Evolutionary conservation across 2,888 invertebrate species (phyloP), one percentile per base, ranked within the genome.

Genomic region (Caenorhabditis sp.): DNA sequence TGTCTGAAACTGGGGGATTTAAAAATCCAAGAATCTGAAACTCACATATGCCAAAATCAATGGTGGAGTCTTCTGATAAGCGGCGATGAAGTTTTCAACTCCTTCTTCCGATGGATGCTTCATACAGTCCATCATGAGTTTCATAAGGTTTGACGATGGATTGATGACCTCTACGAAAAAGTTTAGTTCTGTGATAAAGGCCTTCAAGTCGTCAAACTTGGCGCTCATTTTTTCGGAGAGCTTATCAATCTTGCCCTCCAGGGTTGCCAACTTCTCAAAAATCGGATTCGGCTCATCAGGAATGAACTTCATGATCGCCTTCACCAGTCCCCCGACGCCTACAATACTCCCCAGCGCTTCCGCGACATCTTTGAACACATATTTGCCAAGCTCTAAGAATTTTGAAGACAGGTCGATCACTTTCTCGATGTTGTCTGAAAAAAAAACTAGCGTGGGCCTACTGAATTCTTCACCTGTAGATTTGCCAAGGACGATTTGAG

Each of bases 201-300:
- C 47, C 19, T 47, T 47, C 47, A 47, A 8, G 12, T 47, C 47
- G 19, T 47, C 47, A n/a, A 47, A 47, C 6, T 47, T 10, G 12
- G 38, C 38, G 38, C 12, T 38, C 38, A 38, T 38, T 12, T 38
- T 31, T 31, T 31, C 31, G 31, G 31, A 31, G 31, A 31, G 31
- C 31, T 19, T 28, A 19, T 66, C 66, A 31, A 66, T 66, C 12
- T 66, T 47, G 5, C 8, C 28, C 12, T 49, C 49, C 26, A 66
- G 19, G 7, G 7, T 49, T 0, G 2, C 49, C 31, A 66, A 10
- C 19, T 66, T 49, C 49, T 28, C 12, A 19, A 51, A 12, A 19
- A 49, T 28, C 8, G 35, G 68, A 35, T 68, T 31, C 10, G 31
- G 35, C 14, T 22, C 28, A 2, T 51, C 22, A 14, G 68, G 51